Conservation (phyloP, 2,888 invertebrate genomes). For the Pollenia labialis region DNA sequence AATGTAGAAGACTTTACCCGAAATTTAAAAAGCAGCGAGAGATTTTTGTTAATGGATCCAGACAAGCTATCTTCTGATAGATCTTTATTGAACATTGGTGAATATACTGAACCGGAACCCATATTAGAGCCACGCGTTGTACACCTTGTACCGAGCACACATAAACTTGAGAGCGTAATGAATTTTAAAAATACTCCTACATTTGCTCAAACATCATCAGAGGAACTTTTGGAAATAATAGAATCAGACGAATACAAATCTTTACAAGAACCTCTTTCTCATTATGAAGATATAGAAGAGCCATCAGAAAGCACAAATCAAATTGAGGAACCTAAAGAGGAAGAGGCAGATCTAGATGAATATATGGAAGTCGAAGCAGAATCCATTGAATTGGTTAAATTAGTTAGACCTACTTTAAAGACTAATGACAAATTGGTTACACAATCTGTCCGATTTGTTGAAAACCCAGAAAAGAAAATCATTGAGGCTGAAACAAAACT, state of each 20-base stretch:
- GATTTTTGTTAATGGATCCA: conserved; percentile 48
- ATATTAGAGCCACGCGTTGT: conserved; percentile 19
- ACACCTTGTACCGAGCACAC: conserved; percentile 64
- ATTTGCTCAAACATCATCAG: conserved; percentile 48
- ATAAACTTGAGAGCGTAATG: conserved; percentile 63
- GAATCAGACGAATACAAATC: conserved; percentile 3
- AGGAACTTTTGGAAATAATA: conserved; percentile 30
- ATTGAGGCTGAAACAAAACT: not conserved
- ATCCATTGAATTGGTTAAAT: too few species aligned
- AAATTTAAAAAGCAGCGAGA: conserved; percentile 21
- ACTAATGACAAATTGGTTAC: not conserved
- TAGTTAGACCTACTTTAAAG: too few species aligned
- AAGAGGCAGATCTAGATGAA: not conserved
- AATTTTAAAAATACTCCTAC: conserved; percentile 55
- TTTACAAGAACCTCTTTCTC: not conserved
- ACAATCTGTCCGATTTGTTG: not conserved
- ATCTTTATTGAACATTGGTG: not conserved
- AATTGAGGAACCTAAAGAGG: too few species aligned
- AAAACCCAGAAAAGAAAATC: not conserved
- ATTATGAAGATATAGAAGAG: not conserved
- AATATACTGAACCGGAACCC: conserved; percentile 13
- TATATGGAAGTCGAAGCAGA: not conserved
- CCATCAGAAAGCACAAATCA: not conserved
- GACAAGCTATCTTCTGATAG: conserved; percentile 40
- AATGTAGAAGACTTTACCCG: conserved; percentile 15